These are phyloP conservation scores for Phyto melanocephala DNA, from an alignment of 2,888 invertebrate genomes.

Conservation along the genomic window DNA sequence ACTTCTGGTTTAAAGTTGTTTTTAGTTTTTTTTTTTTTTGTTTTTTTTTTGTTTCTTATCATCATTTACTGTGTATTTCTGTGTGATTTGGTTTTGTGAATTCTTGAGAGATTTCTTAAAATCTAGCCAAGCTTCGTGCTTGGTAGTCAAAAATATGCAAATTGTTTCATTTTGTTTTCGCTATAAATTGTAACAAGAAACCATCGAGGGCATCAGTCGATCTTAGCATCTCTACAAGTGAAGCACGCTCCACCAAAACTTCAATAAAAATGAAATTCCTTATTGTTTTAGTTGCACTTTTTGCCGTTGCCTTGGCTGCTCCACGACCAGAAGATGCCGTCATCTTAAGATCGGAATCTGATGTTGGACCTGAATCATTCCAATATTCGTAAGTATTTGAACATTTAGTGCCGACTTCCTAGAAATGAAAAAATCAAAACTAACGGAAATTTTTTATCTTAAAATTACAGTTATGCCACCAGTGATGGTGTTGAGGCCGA, in stretches of 20 bases:
- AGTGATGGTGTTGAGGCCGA: constrained; percentile 80
- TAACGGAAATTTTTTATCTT: background rate
- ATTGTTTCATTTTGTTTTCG: constrained; percentile 60
- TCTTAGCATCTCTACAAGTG: constrained; percentile 67
- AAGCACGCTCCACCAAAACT: constrained; percentile 30
- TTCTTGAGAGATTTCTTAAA: constrained; percentile 52
- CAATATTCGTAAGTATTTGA: constrained; percentile 81
- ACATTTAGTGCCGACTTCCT: constrained; percentile 64
- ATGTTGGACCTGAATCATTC: constrained; percentile 81
- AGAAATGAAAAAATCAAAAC: background rate
- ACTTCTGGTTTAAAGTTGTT: constrained; percentile 49
- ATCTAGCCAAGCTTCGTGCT: constrained; percentile 18
- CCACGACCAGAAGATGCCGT: constrained; percentile 78
- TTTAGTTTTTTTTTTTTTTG: background rate
- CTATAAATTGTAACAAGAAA: constrained; percentile 72
- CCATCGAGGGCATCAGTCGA: constrained; percentile 67
- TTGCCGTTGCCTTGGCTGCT: constrained; percentile 72
- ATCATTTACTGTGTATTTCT: constrained; percentile 9
- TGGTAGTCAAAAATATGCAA: constrained; percentile 42
- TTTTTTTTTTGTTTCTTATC: background rate
- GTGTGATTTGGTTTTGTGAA: constrained; percentile 31
- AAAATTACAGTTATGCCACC: constrained; percentile 78
- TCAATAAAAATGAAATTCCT: constrained; percentile 74
- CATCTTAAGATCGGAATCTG: constrained; percentile 80
- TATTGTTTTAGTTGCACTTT: constrained; percentile 73